Evolutionary conservation across 2,888 invertebrate genomes (phyloP).

Genomic region (Zootermopsis nevadensis): DNA sequence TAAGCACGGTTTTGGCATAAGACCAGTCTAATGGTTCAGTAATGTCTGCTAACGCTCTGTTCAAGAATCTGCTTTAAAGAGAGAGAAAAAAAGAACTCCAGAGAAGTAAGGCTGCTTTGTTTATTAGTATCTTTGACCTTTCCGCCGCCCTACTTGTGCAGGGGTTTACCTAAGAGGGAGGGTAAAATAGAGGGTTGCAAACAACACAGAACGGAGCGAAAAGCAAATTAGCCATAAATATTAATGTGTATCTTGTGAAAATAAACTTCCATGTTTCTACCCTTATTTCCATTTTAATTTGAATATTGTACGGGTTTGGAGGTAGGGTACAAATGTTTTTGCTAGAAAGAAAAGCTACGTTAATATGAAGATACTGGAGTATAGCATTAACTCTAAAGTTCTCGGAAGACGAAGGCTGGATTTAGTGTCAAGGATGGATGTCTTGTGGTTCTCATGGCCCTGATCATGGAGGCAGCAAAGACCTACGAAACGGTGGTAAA

Average conservation of each 20-base stretch:
- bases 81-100: neutral
- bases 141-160: neutral
- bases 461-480: no score
- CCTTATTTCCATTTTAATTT: slow-evolving; percentile 50
- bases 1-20: neutral
- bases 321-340: neutral
- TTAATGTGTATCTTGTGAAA: slow-evolving; percentile 46
- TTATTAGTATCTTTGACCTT: slow-evolving; percentile 38
- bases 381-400: neutral
- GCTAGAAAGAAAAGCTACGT: neutral
- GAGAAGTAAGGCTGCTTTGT: slow-evolving; percentile 12
- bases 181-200: neutral
- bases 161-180: neutral
- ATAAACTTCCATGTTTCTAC: slow-evolving; percentile 32
- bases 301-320: slow-evolving; percentile 42
- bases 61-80: neutral
- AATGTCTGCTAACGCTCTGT: slow-evolving; percentile 9
- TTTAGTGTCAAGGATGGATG: no score
- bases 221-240: slow-evolving; percentile 47
- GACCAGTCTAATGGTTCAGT: neutral
- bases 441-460: no score
- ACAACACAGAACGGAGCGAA: slow-evolving; percentile 13
- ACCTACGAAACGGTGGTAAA: no score
- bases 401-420: slow-evolving; percentile 2
- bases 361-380: neutral